These are phyloP conservation scores for Adela reaumurella DNA, from an alignment of 2,888 invertebrate species.

Conservation along the genomic window DNA sequence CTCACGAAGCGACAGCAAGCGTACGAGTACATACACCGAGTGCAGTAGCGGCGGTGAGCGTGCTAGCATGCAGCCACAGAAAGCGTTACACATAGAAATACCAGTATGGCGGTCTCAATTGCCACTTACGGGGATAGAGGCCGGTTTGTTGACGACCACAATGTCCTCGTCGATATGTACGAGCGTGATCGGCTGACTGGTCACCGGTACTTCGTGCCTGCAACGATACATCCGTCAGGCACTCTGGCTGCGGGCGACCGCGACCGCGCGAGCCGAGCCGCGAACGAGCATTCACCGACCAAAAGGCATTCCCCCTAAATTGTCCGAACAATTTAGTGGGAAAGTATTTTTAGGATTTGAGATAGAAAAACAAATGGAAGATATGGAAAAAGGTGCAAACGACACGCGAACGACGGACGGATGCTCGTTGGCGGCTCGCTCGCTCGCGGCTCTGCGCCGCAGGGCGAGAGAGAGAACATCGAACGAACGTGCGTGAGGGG, in stretches of 20 bases:
- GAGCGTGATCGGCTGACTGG: slow-evolving; percentile 94
- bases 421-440: background rate
- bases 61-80: slow-evolving; percentile 70
- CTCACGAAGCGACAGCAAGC: slow-evolving; percentile 3
- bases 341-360: no score
- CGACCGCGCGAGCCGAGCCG: background rate
- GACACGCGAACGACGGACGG: no score
- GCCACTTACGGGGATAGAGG: slow-evolving; percentile 99
- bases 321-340: no score
- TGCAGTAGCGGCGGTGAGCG: slow-evolving; percentile 61
- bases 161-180: slow-evolving; percentile 98
- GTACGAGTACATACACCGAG: slow-evolving; percentile 23
- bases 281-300: no score
- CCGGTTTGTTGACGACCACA: slow-evolving; percentile 99
- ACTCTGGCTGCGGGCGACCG: slow-evolving; percentile 15
- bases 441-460: background rate
- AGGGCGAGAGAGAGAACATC: slow-evolving; percentile 22
- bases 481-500: slow-evolving; percentile 46
- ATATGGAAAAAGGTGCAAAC: no score
- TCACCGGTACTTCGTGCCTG: slow-evolving; percentile 99
- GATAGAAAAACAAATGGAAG: no score
- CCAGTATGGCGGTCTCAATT: slow-evolving; percentile 69
- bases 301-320: no score
- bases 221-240: slow-evolving; percentile 54
- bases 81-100: slow-evolving; percentile 18